Percentiles rank a stretch among this genome's conserved stretches.
These are phyloP conservation scores for Elgaria multicarinata DNA, from an alignment of 2,113 vertebrate genomes.

Conservation along the genomic window DNA sequence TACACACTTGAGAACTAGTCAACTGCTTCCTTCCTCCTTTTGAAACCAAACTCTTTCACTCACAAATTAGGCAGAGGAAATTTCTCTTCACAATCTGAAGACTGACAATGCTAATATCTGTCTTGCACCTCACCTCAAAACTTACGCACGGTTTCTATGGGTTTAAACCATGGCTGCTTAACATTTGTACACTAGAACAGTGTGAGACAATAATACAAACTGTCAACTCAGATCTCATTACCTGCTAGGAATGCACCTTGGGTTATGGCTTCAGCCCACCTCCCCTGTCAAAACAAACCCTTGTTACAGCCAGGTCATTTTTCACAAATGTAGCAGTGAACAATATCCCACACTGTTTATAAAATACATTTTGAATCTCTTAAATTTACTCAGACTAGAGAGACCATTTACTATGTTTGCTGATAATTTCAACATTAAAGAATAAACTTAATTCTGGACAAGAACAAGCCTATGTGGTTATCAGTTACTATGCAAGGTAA, in stretches of 20 bases:
- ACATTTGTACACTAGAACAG: neutral
- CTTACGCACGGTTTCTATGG: neutral
- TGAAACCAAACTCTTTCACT: neutral
- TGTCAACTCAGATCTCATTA: slow-evolving; percentile 30
- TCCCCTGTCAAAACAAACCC: neutral
- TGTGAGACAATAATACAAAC: neutral
- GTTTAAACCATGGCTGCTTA: neutral
- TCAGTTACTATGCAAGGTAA: neutral
- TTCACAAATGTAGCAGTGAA: neutral
- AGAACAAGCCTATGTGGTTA: neutral
- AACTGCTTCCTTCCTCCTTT: neutral
- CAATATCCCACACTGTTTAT: neutral
- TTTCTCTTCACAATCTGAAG: neutral
- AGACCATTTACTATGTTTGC: neutral
- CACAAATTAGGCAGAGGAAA: neutral
- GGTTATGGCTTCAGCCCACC: neutral
- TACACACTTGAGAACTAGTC: neutral
- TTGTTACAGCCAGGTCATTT: neutral
- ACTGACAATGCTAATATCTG: neutral
- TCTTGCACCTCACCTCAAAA: neutral
- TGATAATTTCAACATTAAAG: neutral
- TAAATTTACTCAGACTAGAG: neutral
- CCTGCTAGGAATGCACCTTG: slow-evolving; percentile 18
- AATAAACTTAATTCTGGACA: neutral
- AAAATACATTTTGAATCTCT: neutral